Evolutionary conservation across 1,140 invertebrate species (phyloP).

Genomic region (Apis laboriosa): DNA sequence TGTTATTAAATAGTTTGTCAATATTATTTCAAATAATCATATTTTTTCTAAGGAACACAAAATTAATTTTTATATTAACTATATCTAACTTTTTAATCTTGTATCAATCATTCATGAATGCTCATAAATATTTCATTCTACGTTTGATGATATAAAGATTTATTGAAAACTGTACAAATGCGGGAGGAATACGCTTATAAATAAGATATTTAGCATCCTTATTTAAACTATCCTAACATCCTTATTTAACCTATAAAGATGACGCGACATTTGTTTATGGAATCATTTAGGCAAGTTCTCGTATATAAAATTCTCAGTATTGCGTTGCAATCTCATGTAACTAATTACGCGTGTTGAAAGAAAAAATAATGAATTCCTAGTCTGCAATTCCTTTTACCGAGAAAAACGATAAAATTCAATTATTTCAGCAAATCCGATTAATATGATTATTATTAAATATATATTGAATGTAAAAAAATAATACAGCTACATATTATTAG

Average conservation of each 20-base stretch:
- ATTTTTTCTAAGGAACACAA: not conserved
- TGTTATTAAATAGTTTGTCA: not conserved
- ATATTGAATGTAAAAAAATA: not conserved
- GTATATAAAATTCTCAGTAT: slow-evolving; percentile 2
- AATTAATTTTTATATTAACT: not conserved
- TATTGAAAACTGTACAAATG: slow-evolving; percentile 22
- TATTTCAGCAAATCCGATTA: not conserved
- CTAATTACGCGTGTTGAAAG: slow-evolving; percentile 19
- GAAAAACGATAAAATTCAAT: not conserved
- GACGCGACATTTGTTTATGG: slow-evolving; percentile 17
- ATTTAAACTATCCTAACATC: slow-evolving; percentile 17
- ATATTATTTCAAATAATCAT: not conserved
- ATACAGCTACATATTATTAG: not conserved
- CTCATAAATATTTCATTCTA: slow-evolving; percentile 41
- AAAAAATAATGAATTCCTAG: not conserved
- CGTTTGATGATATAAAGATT: slow-evolving; percentile 20
- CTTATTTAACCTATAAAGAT: slow-evolving; percentile 5
- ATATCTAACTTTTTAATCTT: not conserved
- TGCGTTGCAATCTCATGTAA: slow-evolving; percentile 20
- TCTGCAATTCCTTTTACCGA: not conserved
- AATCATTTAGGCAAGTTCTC: slow-evolving; percentile 36
- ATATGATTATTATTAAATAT: not conserved
- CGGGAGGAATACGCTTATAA: slow-evolving; percentile 14
- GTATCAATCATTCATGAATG: not conserved
- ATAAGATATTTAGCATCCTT: slow-evolving; percentile 14